Evolutionary conservation across 2,888 invertebrate genomes (phyloP).

Genomic region (Amphimallon solstitiale): DNA sequence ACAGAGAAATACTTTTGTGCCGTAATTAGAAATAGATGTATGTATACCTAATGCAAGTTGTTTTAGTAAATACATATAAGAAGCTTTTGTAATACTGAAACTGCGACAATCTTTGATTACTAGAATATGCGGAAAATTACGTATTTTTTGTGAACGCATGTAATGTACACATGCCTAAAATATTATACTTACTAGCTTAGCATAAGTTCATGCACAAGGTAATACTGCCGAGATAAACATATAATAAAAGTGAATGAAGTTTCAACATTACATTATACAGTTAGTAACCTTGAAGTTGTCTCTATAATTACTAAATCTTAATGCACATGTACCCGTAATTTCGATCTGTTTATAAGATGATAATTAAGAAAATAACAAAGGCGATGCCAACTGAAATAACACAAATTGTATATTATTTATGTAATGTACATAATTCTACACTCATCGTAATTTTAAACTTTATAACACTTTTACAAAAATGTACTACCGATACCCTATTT

Average conservation of each 20-base stretch:
- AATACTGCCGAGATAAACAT: background rate
- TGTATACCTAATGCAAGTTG: too few species aligned
- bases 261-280: slow-evolving; percentile 18
- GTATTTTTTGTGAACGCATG: background rate
- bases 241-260: slow-evolving; percentile 17
- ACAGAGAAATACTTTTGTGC: too few species aligned
- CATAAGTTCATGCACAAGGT: background rate
- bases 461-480: too few species aligned
- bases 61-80: too few species aligned
- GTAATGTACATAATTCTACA: too few species aligned
- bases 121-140: too few species aligned
- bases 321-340: slow-evolving; percentile 20
- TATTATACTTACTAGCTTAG: background rate
- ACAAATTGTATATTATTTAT: too few species aligned
- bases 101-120: too few species aligned
- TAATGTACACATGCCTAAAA: background rate
- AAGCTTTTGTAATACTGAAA: too few species aligned
- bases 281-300: slow-evolving; percentile 28
- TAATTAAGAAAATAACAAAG: slow-evolving; percentile 22
- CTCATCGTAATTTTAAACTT: too few species aligned
- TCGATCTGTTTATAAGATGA: slow-evolving; percentile 29
- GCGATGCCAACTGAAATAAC: background rate
- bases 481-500: too few species aligned
- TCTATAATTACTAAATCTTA: slow-evolving; percentile 26
- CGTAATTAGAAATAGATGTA: too few species aligned